Conservation (phyloP, 2,113 vertebrate species). For the Podarcis cretensis region DNA sequence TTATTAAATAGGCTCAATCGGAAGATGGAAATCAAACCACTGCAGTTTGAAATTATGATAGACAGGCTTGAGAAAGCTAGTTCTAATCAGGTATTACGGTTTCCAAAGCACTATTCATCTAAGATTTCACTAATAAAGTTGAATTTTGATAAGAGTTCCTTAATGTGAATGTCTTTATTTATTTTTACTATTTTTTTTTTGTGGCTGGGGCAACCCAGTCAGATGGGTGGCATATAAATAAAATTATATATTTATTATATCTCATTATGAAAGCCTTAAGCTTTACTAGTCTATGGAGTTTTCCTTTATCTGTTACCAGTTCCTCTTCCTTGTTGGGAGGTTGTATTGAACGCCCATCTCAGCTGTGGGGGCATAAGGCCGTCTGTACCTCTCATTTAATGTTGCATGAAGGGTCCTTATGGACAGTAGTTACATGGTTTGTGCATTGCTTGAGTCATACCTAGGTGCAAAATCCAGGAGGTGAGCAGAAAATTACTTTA, state of each 20-base stretch:
- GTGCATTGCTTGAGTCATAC: not conserved
- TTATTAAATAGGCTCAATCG: slow-evolving; percentile 91
- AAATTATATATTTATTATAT: not conserved
- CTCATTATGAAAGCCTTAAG: slow-evolving; percentile 15
- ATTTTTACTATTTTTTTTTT: not conserved
- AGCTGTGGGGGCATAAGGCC: no score
- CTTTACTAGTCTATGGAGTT: not conserved
- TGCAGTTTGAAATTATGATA: slow-evolving; percentile 95
- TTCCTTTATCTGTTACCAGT: not conserved
- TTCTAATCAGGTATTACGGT: slow-evolving; percentile 87
- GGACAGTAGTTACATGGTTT: not conserved
- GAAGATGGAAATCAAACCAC: slow-evolving; percentile 92
- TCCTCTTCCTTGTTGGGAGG: not conserved
- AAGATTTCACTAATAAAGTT: slow-evolving; percentile 7
- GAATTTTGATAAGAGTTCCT: slow-evolving; percentile 24
- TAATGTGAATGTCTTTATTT: not conserved
- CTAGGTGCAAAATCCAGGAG: not conserved
- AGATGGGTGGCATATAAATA: not conserved
- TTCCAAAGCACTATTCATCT: slow-evolving; percentile 2
- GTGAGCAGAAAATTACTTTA: not conserved
- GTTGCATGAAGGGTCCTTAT: no score
- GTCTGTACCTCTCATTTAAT: no score
- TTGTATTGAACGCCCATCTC: not conserved
- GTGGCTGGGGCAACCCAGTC: no score
- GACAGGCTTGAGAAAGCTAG: slow-evolving; percentile 94